Base-by-base conservation (phyloP, 2,888 invertebrate species). In the Digitonthophagus gazella region DNA sequence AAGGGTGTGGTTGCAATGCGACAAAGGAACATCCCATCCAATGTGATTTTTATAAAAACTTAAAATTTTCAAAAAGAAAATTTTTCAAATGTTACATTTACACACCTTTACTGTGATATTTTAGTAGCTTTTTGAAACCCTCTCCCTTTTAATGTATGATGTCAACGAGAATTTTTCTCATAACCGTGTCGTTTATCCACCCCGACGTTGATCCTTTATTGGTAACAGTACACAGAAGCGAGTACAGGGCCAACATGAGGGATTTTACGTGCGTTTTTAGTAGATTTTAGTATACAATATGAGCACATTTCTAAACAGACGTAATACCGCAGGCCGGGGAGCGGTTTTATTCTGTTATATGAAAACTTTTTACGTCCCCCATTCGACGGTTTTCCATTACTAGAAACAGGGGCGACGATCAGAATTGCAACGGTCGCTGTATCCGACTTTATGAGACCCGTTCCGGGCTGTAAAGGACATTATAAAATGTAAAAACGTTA, bases 21-120 rank as follows among this genome's bases (percentile, higher is more conserved):
- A 79, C 79, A 79, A 80, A 79, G 77, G 81, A 80, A 80, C 78
- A 80, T 80, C 79, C 79, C 79, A 79, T 80, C 79, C 80, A 78
- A 80, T 80, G 80, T 61, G 28, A 44, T 77, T 78, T 80, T 80
- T 80, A 79, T 78, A 80, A 80, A 80, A 80, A 80, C 79, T 79
- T 80, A 80, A 80, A 80, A 79, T 79, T 78, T 78, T 79, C 61
- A 16, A 78, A 76, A 78, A 75, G 78, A 79, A 81, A 44, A 44
- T 44, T 44, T 44, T 22, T 4, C 3, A 22, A 22, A 4, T 44
- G 6, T 44, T 44, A 44, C 1, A 8, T 44, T 44, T 44, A 3
- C 11, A 1, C 28, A 44, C 28, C 11, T 44, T n/a, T n/a, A n/a
- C n/a, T n/a, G n/a, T n/a, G n/a, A 44, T 44, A 8, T 44, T 44